Base-by-base conservation (phyloP, 2,888 invertebrate species). In the Tortrix viridana region DNA sequence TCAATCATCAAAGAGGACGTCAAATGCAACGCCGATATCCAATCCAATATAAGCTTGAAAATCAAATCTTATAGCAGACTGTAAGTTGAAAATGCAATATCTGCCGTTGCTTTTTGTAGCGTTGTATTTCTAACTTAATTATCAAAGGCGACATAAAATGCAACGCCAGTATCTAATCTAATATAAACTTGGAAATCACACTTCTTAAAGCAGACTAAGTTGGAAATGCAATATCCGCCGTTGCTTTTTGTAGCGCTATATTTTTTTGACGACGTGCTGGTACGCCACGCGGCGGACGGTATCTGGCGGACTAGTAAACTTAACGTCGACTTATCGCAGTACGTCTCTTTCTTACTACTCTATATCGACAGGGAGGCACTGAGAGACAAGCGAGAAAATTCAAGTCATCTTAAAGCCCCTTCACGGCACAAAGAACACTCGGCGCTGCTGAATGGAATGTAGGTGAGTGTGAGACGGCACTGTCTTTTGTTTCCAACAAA, bases 381-480 rank as follows among this genome's bases (percentile, higher is more conserved):
- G 32, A 32, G 32, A 12, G 32, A 32, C 32, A 32, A 32, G 32
- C 12, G 32, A 3, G 32, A 3, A 32, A 32, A 32, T 50, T 37
- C 37, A 37, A 19, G 32, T 19, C 44, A 9, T 50, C 50, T 50
- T 50, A 19, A 37, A 20, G 19, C 14, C 12, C 19, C 37, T 37
- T 41, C 16, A 41, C 16, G 37, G 37, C 37, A 50, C n/a, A 50
- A 37, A 50, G 50, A 37, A 19, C 19, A 7, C 26, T 2, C 41
- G 16, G 50, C 18, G 5, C 50, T 32, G 14, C 9, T 37, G 50
- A 50, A 50, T 20, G 50, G 37, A 37, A 50, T 50, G 50, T 50
- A 50, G 50, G 50, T 50, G 50, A 50, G 50, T 37, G 50, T 32
- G 50, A 50, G 19, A 50, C 32, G 50, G 50, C 14, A 19, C 50